Evolutionary conservation across 2,888 invertebrate species (phyloP).

Genomic region (Elgonia sp.): DNA sequence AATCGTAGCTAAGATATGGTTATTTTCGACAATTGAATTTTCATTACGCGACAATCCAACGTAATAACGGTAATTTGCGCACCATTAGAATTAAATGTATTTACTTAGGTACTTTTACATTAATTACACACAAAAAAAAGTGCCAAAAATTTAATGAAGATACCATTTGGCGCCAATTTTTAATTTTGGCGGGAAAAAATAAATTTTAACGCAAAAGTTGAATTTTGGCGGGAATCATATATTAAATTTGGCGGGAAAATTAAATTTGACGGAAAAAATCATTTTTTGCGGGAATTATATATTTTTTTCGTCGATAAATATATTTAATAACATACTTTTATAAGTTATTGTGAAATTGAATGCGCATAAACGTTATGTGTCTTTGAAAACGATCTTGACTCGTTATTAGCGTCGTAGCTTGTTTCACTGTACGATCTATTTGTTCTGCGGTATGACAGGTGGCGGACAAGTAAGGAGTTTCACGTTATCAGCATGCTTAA

Average conservation of each 20-base stretch:
- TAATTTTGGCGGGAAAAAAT: not conserved
- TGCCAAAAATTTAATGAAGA: not conserved
- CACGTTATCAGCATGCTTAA: constrained; percentile 79
- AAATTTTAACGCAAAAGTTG: not conserved
- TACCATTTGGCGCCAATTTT: not conserved
- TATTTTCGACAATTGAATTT: not conserved
- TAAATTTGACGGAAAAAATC: not conserved
- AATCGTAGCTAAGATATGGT: not conserved
- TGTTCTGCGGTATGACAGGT: constrained; percentile 80
- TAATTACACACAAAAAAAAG: not conserved
- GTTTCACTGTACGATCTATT: constrained; percentile 82
- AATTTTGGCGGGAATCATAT: not conserved
- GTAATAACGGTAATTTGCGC: not conserved
- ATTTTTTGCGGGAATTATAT: too few relatives aligned
- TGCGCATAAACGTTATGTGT: not conserved
- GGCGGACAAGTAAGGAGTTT: constrained; percentile 76
- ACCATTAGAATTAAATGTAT: too few relatives aligned
- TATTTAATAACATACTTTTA: not conserved
- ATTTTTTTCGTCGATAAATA: too few relatives aligned
- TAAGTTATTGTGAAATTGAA: not conserved
- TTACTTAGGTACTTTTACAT: too few relatives aligned
- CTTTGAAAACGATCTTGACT: constrained; percentile 53
- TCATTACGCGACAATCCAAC: constrained; percentile 1
- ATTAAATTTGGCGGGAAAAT: constrained; percentile 32
- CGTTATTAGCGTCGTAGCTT: constrained; percentile 81